Base-by-base conservation (phyloP, 2,113 vertebrate species). In the Passer montanus region DNA sequence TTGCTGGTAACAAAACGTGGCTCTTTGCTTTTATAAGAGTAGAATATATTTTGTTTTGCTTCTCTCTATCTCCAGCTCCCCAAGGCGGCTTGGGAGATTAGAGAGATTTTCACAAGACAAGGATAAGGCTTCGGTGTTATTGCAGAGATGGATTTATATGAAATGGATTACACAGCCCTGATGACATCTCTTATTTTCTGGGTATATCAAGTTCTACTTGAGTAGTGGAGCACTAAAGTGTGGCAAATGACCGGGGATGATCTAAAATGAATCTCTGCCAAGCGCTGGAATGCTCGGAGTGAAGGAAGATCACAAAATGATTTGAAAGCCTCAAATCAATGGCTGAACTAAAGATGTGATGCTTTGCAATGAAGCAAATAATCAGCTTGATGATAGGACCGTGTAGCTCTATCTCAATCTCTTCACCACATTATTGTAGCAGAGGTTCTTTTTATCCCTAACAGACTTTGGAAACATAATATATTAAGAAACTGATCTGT, bases 241-340 rank as follows among this genome's bases (percentile, higher is more conserved):
- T 96, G 94, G 86, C 90, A 69, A 94, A 97, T 94, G 95, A 92
- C 92, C 58, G 21, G 83, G 66, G 92, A 95, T 49, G 87, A 95
- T 92, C 89, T 89, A 37, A 93, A 94, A 94, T 85, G 91, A 91
- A 87, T 94, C 88, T 96, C 82, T 53, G 90, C 47, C 0, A 86
- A 94, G 80, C 46, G 37, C 21, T 60, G 94, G 93, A 70, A 94
- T 72, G 79, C 88, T 93, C 30, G 3, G 73, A 84, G 92, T 47
- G 39, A 87, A 82, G 86, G 88, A 60, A 93, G 94, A 94, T 94
- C 96, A 92, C 89, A 55, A 74, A 95, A 92, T 72, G 35, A 58
- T 96, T 86, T 90, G 93, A 96, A 96, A 96, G 76, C 79, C 64
- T 92, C 85, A 53, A 77, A 88, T 96, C 83, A 92, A 64, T 96